Base-by-base conservation (phyloP, 30 jellyfish, hydroid and myxozoan species). In the Aurelia sp. region DNA sequence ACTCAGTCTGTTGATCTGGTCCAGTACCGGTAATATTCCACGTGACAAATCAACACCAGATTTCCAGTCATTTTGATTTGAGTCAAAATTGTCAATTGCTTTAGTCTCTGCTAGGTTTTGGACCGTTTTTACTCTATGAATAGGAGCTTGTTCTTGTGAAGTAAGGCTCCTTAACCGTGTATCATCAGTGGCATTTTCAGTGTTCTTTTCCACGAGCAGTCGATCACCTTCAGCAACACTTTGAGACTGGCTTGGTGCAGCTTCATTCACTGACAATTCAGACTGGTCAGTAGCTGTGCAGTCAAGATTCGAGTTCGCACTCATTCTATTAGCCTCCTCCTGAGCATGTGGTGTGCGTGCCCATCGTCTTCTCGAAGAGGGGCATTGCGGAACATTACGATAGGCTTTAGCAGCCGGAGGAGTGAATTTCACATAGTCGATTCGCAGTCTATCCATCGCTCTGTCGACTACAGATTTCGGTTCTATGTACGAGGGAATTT, bases 331-430 rank as follows among this genome's bases (percentile, higher is more conserved):
- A n/a, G 64, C 77, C 76, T 60, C 82, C 66, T 70, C 78, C 23
- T 84, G 59, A 69, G 93, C 79, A 27, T 73, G 81, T 6, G 93
- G 93, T 11, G 93, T 84, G 44, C 93, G 93, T 22, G 93, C 93
- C 86, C 86, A 84, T 18, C 81, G 73, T 3, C 93, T 71, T 44
- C 74, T 47, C 13, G 65, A 15, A 7, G 71, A 27, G 6, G 93
- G 93, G n/a, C 93, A 33, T 40, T 61, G 64, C 13, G 86, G 82
- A 9, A 50, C 82, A 3, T 21, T 12, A 66, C 17, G 62, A 48
- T 6, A 23, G 19, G 66, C 13, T 31, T 76, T 72, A 19, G 53
- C 82, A 15, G 59, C 40, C 31, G 41, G 77, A 12, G 93, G 93
- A 8, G 86, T 72, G 35, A 35, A 44, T 18, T 67, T 69, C 12